Conservation (phyloP, 2,113 vertebrate genomes). For the Morone chrysops region DNA sequence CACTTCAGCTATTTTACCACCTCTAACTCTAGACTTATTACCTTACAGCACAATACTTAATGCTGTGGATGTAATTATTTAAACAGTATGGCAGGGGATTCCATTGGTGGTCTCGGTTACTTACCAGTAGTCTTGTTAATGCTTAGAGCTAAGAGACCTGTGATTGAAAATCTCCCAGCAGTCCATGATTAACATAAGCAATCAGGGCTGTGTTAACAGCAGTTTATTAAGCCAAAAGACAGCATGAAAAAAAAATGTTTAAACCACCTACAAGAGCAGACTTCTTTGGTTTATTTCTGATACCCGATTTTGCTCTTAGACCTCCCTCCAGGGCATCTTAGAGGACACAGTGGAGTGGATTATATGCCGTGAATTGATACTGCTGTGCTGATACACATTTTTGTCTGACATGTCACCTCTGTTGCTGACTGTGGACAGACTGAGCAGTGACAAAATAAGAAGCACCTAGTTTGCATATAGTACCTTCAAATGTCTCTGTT, state of each 20-base stretch:
- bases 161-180: background rate
- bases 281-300: slow-evolving; percentile 20
- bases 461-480: background rate
- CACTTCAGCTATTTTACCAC: background rate
- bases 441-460: slow-evolving; percentile 1
- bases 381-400: slow-evolving; percentile 37
- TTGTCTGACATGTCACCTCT: slow-evolving; percentile 29
- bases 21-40: background rate
- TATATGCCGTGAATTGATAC: slow-evolving; percentile 44
- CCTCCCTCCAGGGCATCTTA: background rate
- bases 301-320: background rate
- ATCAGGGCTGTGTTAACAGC: background rate
- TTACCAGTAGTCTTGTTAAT: too few relatives aligned
- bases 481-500: background rate
- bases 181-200: background rate
- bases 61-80: background rate
- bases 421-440: background rate
- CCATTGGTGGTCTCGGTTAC: too few relatives aligned
- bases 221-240: too few relatives aligned
- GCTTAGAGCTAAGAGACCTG: too few relatives aligned
- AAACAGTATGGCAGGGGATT: background rate
- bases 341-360: slow-evolving; percentile 24
- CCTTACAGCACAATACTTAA: too few relatives aligned
- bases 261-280: background rate
- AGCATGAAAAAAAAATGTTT: background rate